phyloP scores from a whole-genome alignment of 2,888 invertebrate genomes.

The Frankliniella fusca region DNA sequence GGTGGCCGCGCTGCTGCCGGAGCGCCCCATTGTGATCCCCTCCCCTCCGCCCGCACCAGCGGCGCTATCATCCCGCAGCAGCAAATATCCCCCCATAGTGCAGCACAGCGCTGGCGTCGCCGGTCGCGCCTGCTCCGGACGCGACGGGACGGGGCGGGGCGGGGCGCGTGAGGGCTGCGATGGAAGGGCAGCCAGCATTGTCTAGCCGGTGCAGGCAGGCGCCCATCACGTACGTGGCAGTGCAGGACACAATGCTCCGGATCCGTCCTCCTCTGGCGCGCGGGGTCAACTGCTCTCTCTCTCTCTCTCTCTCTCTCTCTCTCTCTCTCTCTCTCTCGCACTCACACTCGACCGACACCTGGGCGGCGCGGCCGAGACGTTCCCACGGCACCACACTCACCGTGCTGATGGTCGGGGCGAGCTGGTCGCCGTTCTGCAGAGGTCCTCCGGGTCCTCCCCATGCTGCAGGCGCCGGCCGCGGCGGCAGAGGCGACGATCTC shows the following conservation, averaged over 20 bases:
- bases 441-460: neutral
- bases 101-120: neutral
- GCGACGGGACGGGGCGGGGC: neutral
- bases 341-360: neutral
- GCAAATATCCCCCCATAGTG: neutral
- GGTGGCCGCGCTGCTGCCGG: neutral
- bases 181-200: neutral
- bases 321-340: neutral
- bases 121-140: neutral
- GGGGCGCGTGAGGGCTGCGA: too few species aligned
- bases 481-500: neutral
- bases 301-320: neutral
- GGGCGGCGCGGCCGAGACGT: neutral
- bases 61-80: too few species aligned
- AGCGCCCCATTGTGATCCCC: neutral
- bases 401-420: constrained; percentile 15
- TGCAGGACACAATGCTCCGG: neutral
- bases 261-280: neutral
- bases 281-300: neutral
- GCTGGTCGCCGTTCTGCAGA: neutral
- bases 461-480: neutral
- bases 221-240: neutral
- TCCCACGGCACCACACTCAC: neutral
- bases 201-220: neutral
- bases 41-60: too few species aligned